Evolutionary conservation across 92 coral and sea anemone species (phyloP).

Genomic region (Heliopora coerulea): DNA sequence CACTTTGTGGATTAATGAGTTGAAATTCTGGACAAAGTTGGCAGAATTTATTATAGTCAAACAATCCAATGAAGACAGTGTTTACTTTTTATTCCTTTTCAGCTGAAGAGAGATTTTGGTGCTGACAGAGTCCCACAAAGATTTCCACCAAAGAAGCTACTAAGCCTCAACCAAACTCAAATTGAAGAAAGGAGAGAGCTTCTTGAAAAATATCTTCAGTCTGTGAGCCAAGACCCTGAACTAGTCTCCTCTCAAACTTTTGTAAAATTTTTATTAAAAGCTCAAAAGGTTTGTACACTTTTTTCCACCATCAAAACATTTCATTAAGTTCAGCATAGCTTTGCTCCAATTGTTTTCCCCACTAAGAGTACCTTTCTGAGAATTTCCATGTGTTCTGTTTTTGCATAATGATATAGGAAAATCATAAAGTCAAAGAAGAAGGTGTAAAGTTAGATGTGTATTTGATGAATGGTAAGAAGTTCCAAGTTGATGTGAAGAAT

Average conservation of each 20-base stretch:
- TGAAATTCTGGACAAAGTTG: no score
- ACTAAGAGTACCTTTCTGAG: no score
- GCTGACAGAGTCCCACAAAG: slow-evolving; percentile 57
- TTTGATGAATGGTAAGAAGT: slow-evolving; percentile 90
- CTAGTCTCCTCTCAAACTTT: slow-evolving; percentile 60
- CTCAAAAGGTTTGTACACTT: slow-evolving; percentile 72
- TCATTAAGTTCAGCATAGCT: no score
- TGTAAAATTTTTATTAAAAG: slow-evolving; percentile 66
- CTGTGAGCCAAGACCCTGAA: slow-evolving; percentile 78
- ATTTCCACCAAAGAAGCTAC: slow-evolving; percentile 81
- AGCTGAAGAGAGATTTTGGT: slow-evolving; percentile 87
- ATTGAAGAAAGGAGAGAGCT: slow-evolving; percentile 84
- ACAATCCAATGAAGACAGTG: no score
- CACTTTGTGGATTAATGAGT: no score
- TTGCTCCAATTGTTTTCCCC: no score
- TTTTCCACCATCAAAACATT: no score
- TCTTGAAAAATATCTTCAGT: slow-evolving; percentile 79
- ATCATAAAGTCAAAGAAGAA: slow-evolving; percentile 59
- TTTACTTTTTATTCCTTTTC: not conserved
- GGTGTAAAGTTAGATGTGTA: slow-evolving; percentile 70
- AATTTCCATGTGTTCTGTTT: no score
- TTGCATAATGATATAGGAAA: slow-evolving; percentile 57
- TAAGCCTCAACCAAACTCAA: slow-evolving; percentile 73
- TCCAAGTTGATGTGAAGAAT: slow-evolving; percentile 55
- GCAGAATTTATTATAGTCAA: no score